phyloP scores from a whole-genome alignment of 1,140 invertebrate species.

The Drosophila auraria region DNA sequence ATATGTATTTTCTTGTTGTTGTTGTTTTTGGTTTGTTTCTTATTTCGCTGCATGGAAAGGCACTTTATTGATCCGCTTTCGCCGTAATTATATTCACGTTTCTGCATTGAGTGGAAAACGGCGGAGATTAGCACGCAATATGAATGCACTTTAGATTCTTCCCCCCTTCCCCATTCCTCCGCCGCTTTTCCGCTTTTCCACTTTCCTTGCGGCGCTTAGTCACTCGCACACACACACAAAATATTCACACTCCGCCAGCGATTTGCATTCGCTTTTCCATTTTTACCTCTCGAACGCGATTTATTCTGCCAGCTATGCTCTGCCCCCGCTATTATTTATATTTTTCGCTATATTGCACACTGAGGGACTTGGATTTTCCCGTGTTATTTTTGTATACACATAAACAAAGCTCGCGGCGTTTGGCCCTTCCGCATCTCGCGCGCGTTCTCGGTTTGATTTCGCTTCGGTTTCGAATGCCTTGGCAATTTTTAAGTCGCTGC shows the following conservation, averaged over 20 bases:
- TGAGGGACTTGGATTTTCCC: slow-evolving; percentile 45
- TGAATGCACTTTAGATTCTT: slow-evolving; percentile 53
- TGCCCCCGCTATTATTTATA: slow-evolving; percentile 28
- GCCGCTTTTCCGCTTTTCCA: slow-evolving; percentile 31
- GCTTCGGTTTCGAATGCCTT: slow-evolving; percentile 7
- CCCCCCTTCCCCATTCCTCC: slow-evolving; percentile 10
- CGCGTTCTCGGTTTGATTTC: slow-evolving; percentile 20
- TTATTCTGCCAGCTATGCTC: slow-evolving; percentile 44
- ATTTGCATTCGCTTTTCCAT: slow-evolving; percentile 31
- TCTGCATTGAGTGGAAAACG: slow-evolving; percentile 47
- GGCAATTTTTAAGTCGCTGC: slow-evolving; percentile 4
- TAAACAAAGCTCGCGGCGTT: slow-evolving; percentile 52
- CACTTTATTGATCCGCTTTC: slow-evolving; percentile 62
- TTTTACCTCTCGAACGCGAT: slow-evolving; percentile 43
- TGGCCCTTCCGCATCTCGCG: slow-evolving; percentile 54
- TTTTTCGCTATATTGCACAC: slow-evolving; percentile 25
- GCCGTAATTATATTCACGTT: slow-evolving; percentile 58
- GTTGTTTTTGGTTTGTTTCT: slow-evolving; percentile 12
- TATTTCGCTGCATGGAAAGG: slow-evolving; percentile 37
- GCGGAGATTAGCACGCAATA: slow-evolving; percentile 49
- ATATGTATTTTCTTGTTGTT: slow-evolving; percentile 15
- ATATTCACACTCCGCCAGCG: slow-evolving; percentile 26
- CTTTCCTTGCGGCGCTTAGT: slow-evolving; percentile 36
- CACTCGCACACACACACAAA: slow-evolving; percentile 22
- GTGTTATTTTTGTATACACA: slow-evolving; percentile 54